Conservation (phyloP, 2,113 vertebrate genomes). For the Calyptommatus sinebrachiatus region DNA sequence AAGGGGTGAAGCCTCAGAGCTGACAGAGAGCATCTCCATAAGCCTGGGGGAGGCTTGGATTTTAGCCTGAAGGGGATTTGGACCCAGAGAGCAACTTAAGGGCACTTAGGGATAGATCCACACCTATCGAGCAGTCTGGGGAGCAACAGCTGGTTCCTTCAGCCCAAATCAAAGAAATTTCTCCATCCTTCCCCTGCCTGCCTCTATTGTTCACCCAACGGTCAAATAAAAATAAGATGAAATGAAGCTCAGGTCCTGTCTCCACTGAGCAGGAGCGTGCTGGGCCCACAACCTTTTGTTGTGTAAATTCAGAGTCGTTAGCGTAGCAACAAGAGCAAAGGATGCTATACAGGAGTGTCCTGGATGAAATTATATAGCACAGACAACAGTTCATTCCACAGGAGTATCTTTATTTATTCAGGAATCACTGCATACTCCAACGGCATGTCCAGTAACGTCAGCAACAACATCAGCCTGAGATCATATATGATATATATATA, state of each 20-base stretch:
- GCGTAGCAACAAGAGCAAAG: too few species aligned
- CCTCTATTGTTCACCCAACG: conserved; percentile 33
- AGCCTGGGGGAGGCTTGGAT: conserved; percentile 53
- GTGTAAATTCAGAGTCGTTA: too few species aligned
- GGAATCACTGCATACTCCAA: too few species aligned
- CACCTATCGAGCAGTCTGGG: conserved; percentile 18
- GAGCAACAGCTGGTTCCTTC: conserved; percentile 43
- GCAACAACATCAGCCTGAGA: too few species aligned
- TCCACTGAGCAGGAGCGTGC: too few species aligned
- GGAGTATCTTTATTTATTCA: too few species aligned
- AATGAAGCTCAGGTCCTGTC: background rate
- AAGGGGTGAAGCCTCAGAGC: background rate
- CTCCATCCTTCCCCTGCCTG: conserved; percentile 31
- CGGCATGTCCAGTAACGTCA: too few species aligned
- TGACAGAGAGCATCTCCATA: conserved; percentile 45
- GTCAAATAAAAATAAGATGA: conserved; percentile 34
- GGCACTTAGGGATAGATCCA: background rate
- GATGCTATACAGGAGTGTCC: too few species aligned
- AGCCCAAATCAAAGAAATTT: conserved; percentile 47
- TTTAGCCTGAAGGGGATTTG: conserved; percentile 40
- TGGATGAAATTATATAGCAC: too few species aligned
- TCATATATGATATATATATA: too few species aligned
- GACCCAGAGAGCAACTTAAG: conserved; percentile 32
- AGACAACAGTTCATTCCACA: too few species aligned
- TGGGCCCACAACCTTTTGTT: too few species aligned